phyloP scores from a whole-genome alignment of 2,113 vertebrate species.

The Peucedramus taeniatus region DNA sequence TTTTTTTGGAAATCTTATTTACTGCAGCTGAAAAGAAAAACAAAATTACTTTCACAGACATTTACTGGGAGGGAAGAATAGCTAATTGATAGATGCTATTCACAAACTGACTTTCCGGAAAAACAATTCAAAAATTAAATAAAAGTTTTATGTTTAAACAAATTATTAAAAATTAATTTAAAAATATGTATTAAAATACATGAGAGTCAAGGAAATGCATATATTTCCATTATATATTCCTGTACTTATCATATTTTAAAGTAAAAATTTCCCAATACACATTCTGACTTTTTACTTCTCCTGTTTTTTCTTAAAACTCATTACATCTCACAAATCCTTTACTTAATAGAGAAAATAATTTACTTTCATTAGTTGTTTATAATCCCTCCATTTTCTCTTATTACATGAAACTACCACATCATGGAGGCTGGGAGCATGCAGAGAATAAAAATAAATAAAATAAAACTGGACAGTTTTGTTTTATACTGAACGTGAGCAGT shows the following conservation, averaged over 20 bases:
- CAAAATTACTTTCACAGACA: background rate
- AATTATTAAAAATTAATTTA: background rate
- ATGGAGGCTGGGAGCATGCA: background rate
- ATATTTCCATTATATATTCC: background rate
- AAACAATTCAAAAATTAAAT: background rate
- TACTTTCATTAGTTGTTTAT: background rate
- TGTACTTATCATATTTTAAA: background rate
- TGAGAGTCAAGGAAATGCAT: background rate
- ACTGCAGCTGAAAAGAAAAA: constrained; percentile 62
- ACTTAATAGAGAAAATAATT: background rate
- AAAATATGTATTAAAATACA: background rate
- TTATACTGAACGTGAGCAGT: background rate
- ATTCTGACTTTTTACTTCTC: background rate
- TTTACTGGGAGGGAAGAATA: background rate
- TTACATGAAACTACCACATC: background rate
- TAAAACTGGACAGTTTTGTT: background rate
- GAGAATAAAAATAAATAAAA: background rate
- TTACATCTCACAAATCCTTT: background rate
- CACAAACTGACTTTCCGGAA: background rate
- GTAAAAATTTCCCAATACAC: background rate
- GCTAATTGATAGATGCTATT: background rate
- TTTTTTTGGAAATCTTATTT: constrained; percentile 71
- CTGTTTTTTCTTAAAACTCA: background rate
- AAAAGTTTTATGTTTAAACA: background rate
- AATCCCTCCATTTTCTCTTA: background rate